Evolutionary conservation across 2,113 vertebrate species (phyloP).

Genomic region (Gnathochromis pfefferi): DNA sequence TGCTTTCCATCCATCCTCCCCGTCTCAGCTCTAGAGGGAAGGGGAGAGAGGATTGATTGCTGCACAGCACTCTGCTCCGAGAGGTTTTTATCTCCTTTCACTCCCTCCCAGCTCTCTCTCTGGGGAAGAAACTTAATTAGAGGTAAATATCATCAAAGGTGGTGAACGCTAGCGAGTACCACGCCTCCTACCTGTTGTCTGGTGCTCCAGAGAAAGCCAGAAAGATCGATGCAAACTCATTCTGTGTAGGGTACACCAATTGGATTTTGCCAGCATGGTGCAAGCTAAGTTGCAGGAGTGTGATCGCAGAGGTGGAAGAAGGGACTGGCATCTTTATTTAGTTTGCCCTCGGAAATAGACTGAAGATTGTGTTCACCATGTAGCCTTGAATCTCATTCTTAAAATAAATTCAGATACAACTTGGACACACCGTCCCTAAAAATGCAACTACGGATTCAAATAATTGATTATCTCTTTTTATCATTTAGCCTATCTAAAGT

Average conservation of each 20-base stretch:
- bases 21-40: conserved; percentile 22
- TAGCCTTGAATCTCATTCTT: not conserved
- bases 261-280: conserved; percentile 13
- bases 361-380: not conserved
- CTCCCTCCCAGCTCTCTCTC: conserved; percentile 44
- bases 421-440: not conserved
- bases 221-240: conserved; percentile 60
- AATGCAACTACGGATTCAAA: not conserved
- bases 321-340: not conserved
- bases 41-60: conserved; percentile 53
- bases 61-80: conserved; percentile 34
- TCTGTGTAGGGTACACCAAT: conserved; percentile 19
- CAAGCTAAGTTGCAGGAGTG: not conserved
- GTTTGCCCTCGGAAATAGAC: not conserved
- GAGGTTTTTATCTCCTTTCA: conserved; percentile 53
- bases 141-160: conserved; percentile 75
- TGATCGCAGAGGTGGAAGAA: not conserved
- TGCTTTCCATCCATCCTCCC: conserved; percentile 44
- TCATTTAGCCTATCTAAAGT: not conserved
- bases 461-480: not conserved
- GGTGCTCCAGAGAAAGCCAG: not conserved
- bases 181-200: conserved; percentile 50
- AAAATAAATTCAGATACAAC: not conserved
- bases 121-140: conserved; percentile 72
- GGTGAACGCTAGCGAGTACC: conserved; percentile 17